These are phyloP conservation scores for Diadumene lineata DNA, from an alignment of 92 coral and sea anemone genomes.

Conservation along the genomic window DNA sequence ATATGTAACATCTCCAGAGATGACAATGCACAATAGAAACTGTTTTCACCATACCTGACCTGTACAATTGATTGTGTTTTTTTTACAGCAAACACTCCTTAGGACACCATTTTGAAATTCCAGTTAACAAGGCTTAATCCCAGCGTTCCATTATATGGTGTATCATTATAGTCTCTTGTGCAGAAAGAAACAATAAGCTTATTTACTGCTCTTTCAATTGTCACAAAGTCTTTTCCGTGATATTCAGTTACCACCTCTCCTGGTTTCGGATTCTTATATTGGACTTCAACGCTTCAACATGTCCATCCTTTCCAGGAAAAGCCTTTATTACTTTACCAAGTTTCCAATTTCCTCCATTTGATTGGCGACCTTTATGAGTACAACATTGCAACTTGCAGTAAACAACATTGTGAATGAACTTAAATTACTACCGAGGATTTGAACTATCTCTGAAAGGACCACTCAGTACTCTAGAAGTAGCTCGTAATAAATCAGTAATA, in stretches of 20 bases:
- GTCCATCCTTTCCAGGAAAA: no score
- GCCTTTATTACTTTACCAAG: no score
- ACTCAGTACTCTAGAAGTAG: conserved; percentile 43
- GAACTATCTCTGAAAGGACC: conserved; percentile 59
- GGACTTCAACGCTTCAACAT: conserved; percentile 30
- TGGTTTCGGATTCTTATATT: conserved; percentile 33
- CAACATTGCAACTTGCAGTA: conserved; percentile 54
- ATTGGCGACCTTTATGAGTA: conserved; percentile 65
- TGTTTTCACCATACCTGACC: no score
- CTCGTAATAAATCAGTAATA: conserved; percentile 42
- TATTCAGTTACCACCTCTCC: conserved; percentile 30
- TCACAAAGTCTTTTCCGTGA: conserved; percentile 26
- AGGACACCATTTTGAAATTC: no score
- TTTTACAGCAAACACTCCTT: no score
- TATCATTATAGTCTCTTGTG: no score
- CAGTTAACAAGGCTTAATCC: no score
- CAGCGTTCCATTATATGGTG: no score
- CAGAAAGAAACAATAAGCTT: conserved; percentile 10
- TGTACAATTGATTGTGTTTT: no score
- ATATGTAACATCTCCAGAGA: no score
- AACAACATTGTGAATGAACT: conserved; percentile 48
- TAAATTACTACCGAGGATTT: conserved; percentile 34
- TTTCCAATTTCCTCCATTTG: no score
- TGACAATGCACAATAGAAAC: no score
- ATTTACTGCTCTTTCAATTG: conserved; percentile 44